Evolutionary conservation across 2,888 invertebrate genomes (phyloP).

Genomic region (Hirtodrosophila trivittata): DNA sequence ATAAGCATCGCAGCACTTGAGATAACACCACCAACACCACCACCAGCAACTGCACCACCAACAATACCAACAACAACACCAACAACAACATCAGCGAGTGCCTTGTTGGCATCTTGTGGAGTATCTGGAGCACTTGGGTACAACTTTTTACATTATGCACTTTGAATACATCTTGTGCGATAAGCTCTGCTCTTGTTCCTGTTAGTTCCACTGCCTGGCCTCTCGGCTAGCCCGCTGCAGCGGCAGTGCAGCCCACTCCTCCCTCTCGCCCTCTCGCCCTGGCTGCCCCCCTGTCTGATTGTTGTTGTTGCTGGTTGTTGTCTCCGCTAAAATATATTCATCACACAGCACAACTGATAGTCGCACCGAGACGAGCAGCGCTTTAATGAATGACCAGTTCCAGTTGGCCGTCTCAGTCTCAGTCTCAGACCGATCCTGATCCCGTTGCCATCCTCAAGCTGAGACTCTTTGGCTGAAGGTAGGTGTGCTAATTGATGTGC

Average conservation of each 20-base stretch:
- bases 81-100: constrained; percentile 27
- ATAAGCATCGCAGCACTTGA: constrained; percentile 76
- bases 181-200: constrained; percentile 60
- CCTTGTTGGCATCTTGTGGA: constrained; percentile 52
- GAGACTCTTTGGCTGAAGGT: constrained; percentile 39
- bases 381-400: constrained; percentile 70
- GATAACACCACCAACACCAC: constrained; percentile 60
- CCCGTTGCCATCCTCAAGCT: constrained; percentile 2
- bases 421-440: not conserved
- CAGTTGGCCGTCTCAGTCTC: constrained; percentile 9
- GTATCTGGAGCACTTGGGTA: constrained; percentile 72
- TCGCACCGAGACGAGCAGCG: constrained; percentile 36
- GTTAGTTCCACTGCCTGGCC: constrained; percentile 6
- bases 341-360: constrained; percentile 64
- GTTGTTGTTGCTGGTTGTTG: constrained; percentile 48
- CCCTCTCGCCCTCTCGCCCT: not conserved
- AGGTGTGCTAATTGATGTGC: constrained; percentile 76
- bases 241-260: no score
- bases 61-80: constrained; percentile 23
- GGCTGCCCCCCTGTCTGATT: no score
- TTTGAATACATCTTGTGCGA: constrained; percentile 75
- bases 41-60: constrained; percentile 24
- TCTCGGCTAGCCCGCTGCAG: no score
- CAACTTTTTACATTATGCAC: constrained; percentile 75
- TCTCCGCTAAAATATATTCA: constrained; percentile 73